A percentile compares a stretch with the other conserved stretches of the same genome.
These are phyloP conservation scores for Liasis olivaceus DNA, from an alignment of 2,797 vertebrate species.

Conservation along the genomic window DNA sequence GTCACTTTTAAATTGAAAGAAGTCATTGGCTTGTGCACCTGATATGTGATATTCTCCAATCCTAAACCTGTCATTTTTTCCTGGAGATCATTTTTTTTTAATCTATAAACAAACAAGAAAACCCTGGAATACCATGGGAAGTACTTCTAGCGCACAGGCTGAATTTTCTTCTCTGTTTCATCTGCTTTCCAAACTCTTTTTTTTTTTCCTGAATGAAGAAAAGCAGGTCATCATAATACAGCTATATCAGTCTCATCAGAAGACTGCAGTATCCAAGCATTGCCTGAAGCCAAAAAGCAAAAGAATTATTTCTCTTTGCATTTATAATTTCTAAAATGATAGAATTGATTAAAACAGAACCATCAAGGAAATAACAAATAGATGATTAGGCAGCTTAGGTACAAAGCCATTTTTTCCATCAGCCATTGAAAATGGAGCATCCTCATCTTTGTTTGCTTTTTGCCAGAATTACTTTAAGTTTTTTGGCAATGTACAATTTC, in stretches of 20 bases:
- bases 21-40: background rate
- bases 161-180: background rate
- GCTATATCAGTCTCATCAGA: background rate
- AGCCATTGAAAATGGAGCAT: background rate
- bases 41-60: accelerated
- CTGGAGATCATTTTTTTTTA: background rate
- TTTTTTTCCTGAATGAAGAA: background rate
- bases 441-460: background rate
- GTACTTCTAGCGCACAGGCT: accelerated
- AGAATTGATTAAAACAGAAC: constrained; percentile 54
- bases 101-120: constrained; percentile 12
- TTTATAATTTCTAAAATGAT: constrained; percentile 49
- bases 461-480: background rate
- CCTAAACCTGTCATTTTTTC: background rate
- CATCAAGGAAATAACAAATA: constrained; percentile 44
- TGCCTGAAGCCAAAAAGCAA: constrained; percentile 41
- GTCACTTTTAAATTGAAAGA: background rate
- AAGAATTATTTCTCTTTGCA: constrained; percentile 28
- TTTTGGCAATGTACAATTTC: background rate
- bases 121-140: background rate
- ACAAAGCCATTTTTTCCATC: background rate
- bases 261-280: constrained; percentile 33
- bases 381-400: constrained; percentile 31
- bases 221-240: background rate
- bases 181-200: background rate